These are phyloP conservation scores for Eufriesea mexicana DNA, from an alignment of 1,140 invertebrate species.

Conservation along the genomic window DNA sequence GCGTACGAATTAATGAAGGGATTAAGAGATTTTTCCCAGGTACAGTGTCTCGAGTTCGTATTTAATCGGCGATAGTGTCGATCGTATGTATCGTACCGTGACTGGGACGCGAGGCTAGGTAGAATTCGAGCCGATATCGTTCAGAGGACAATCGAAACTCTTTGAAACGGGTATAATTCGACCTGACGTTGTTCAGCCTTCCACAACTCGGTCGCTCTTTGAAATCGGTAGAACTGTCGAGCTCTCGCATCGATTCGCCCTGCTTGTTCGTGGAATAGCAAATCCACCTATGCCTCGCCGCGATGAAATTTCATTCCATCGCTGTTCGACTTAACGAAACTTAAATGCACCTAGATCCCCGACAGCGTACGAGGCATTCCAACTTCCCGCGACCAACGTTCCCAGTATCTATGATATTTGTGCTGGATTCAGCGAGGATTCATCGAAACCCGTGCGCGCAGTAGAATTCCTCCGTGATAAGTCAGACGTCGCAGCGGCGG, in stretches of 20 bases:
- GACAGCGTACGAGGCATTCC: not conserved
- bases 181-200: not conserved
- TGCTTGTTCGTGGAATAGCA: not conserved
- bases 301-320: not conserved
- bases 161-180: constrained; percentile 3
- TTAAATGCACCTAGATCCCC: not conserved
- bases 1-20: not conserved
- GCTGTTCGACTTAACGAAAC: not conserved
- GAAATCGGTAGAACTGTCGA: constrained; percentile 9
- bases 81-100: not conserved
- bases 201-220: not conserved
- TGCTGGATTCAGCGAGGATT: too few species aligned
- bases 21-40: not conserved
- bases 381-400: not conserved
- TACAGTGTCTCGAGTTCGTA: too few species aligned
- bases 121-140: not conserved
- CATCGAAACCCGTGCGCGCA: too few species aligned
- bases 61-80: not conserved
- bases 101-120: not conserved
- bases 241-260: too few species aligned
- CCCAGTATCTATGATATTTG: not conserved
- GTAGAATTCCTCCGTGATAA: not conserved
- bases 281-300: not conserved
- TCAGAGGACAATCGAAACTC: not conserved
- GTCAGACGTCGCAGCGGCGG: not conserved